Base-by-base conservation (phyloP, 2,113 vertebrate species). In the Serinus canaria region DNA sequence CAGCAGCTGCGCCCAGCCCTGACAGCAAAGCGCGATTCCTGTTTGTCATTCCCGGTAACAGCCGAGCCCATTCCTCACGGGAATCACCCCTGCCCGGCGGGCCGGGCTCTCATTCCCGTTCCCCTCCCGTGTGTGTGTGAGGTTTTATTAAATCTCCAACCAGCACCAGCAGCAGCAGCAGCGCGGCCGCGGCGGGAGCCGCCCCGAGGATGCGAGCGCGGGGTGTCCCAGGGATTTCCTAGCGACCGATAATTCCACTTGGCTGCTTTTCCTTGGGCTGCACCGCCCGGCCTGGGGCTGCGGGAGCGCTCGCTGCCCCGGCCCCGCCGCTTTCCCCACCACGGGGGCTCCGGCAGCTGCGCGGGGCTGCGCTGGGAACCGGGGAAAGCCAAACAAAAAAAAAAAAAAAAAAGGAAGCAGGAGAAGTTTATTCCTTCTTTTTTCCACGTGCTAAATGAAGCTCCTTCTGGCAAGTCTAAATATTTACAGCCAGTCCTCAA, bases 171-270 rank as follows among this genome's bases (percentile, higher is more conserved):
- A 68, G 15, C 19, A 13, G 2, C 25, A 68, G 15, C 19, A 35
- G 30, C 25, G 31, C 28, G 43, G 53, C 72, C 63, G 88, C 33
- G 95, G 93, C 94, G 22, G 83, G 41, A 84, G 90, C 88, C 13
- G 12, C 83, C 76, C 68, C 35, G 5, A 76, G 91, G 92, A 31
- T 66, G 76, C 39, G 15, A 37, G 72, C 6, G 49, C 4, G 49
- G 49, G 83, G 46, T 41, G 92, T 7, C 50, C 94, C 24, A 9
- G 46, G 94, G 11, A 68, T 80, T 87, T 94, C 96, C 94, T 64
- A 89, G 92, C 78, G 72, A 90, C 90, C 93, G 1, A 89, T 75
- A 39, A 94, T 92, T 95, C 94, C 94, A 94, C 76, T 27, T 87
- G 96, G 91, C 88, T 93, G 95, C 92, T 70, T 69, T 5, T 81